phyloP scores from a whole-genome alignment of 2,797 vertebrate species.

The Cuniculus paca region DNA sequence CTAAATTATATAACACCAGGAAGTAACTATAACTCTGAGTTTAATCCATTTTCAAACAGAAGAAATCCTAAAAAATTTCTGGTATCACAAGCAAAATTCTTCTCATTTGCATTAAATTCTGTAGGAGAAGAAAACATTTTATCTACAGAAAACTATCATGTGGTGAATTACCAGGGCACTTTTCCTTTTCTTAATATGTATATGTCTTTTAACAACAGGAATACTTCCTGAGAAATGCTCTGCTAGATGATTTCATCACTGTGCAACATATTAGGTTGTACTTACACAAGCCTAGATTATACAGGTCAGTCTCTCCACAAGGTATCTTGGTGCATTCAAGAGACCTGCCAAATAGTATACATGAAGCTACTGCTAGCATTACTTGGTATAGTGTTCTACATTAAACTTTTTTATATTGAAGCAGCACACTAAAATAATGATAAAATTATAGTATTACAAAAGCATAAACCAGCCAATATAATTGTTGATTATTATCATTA shows the following conservation, averaged over 20 bases:
- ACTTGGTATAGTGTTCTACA: neutral
- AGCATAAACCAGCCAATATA: neutral
- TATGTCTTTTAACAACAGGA: neutral
- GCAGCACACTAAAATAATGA: neutral
- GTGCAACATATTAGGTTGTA: too few species aligned
- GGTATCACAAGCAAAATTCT: neutral
- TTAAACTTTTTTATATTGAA: neutral
- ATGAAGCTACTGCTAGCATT: neutral
- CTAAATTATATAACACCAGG: neutral
- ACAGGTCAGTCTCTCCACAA: neutral
- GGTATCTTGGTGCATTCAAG: neutral
- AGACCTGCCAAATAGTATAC: neutral
- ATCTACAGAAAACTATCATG: neutral
- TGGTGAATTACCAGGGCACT: neutral
- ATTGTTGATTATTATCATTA: neutral
- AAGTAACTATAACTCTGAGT: neutral
- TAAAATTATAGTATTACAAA: neutral
- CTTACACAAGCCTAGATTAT: neutral
- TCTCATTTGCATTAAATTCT: neutral
- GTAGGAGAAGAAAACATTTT: neutral
- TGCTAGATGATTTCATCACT: neutral
- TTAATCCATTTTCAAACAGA: neutral
- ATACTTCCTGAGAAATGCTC: neutral
- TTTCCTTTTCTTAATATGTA: neutral
- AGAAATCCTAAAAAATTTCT: neutral